Percentiles rank a stretch among this genome's conserved stretches.
Evolutionary conservation across 2,113 vertebrate species (phyloP).

Genomic region (Vireo altiloquus): DNA sequence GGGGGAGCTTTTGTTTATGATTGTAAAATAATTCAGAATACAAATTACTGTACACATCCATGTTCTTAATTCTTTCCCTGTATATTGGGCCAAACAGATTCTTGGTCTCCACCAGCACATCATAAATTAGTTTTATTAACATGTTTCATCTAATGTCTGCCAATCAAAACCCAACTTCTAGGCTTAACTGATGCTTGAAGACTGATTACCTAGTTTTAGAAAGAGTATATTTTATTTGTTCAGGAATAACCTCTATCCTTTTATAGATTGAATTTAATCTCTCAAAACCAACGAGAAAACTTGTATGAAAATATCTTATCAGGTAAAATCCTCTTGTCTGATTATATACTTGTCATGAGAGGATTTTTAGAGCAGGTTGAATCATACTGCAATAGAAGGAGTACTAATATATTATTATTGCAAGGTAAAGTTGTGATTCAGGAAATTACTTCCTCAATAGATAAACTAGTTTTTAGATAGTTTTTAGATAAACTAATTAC

Average conservation of each 20-base stretch:
- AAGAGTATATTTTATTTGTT: not conserved
- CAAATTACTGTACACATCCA: not conserved
- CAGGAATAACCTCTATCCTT: not conserved
- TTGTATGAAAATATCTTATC: not conserved
- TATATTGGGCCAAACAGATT: not conserved
- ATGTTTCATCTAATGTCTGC: not conserved
- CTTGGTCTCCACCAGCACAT: not conserved
- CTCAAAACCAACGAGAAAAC: not conserved
- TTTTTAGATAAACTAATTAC: no score
- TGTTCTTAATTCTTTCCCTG: not conserved
- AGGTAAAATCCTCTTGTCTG: not conserved
- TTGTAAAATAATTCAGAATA: not conserved
- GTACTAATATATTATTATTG: not conserved
- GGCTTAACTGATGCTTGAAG: not conserved
- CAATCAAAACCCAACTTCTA: not conserved
- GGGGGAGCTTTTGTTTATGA: not conserved
- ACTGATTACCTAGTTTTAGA: not conserved
- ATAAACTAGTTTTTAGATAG: no score
- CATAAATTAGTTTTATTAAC: not conserved
- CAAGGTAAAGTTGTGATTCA: not conserved
- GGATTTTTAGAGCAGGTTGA: not conserved
- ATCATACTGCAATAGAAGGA: not conserved
- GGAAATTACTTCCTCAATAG: not conserved
- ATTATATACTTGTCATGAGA: not conserved
- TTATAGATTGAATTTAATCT: not conserved